Base-by-base conservation (phyloP, 2,797 vertebrate genomes). In the Anguilla marmorata region DNA sequence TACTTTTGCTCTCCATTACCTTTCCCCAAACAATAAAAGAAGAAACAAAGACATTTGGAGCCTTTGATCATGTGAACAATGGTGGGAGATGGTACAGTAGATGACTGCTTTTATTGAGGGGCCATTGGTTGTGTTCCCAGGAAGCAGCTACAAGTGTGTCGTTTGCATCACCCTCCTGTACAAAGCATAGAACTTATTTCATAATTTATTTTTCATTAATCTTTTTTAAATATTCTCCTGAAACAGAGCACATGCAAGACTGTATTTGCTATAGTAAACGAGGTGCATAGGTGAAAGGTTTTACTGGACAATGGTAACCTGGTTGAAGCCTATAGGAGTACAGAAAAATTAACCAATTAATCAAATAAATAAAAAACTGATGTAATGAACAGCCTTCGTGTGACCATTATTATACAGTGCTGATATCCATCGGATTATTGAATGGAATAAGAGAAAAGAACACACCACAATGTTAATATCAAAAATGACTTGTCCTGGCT, bases 401-500 rank as follows among this genome's bases (percentile, higher is more conserved):
- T n/a, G n/a, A 87, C 37, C 86, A 87, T n/a, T 69, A 30, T 87
- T 60, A 83, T 50, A 58, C 24, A 66, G 24, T 24, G 14, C 3
- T 48, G 24, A 83, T 27, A 48, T 24, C 6, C n/a, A n/a, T n/a
- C 24, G 14, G 41, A 52, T 24, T 48, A 50, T 45, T 41, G 45
- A 48, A 27, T 24, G 21, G 80, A 83, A 50, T 45, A 48, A 82
- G 37, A 6, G 3, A 16, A 19, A 58, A 58, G 16, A 21, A 37
- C 27, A 80, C 11, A 45, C 48, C 33, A 74, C 27, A 27, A 74
- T 74, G 69, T 84, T 16, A 41, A 7, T 66, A 85, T 41, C 12
- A 2, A 84, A 48, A 63, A 84, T 45, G 72, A 27, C 60, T 50
- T 83, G 58, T 84, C 83, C 60, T 52, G 79, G 79, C n/a, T 56